Percentiles rank a stretch among this genome's conserved stretches.
phyloP scores from a whole-genome alignment of 2,888 invertebrate genomes.

The Folsomia candida region DNA sequence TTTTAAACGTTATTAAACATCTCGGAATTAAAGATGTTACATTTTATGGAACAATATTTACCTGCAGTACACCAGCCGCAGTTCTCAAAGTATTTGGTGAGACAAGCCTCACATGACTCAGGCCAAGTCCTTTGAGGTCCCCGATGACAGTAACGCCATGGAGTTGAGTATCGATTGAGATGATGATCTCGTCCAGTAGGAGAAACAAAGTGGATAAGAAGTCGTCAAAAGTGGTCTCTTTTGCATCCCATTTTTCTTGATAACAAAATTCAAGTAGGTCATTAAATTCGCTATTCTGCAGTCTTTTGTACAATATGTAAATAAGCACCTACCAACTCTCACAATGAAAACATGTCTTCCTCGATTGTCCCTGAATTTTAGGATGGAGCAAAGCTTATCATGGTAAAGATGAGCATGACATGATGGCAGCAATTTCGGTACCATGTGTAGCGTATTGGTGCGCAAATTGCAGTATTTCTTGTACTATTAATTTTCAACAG shows the following conservation, averaged over 20 bases:
- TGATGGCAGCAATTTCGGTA: background rate
- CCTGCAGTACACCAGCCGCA: conserved; percentile 52
- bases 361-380: background rate
- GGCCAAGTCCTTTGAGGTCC: conserved; percentile 56
- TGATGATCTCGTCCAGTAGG: conserved; percentile 53
- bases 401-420: background rate
- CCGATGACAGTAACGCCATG: conserved; percentile 55
- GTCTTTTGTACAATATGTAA: no score
- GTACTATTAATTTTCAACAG: background rate
- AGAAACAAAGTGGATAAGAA: conserved; percentile 54
- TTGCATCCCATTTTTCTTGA: conserved; percentile 54
- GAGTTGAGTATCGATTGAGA: conserved; percentile 55
- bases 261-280: no score
- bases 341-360: background rate
- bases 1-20: background rate
- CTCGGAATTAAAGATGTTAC: background rate
- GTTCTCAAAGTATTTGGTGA: conserved; percentile 53
- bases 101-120: conserved; percentile 54
- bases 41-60: conserved; percentile 37
- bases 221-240: conserved; percentile 53
- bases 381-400: background rate
- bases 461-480: background rate
- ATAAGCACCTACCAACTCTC: background rate
- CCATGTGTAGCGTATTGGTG: background rate
- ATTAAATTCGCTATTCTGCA: no score